phyloP scores from a whole-genome alignment of 2,797 vertebrate species.

The Myripristis jacobus region DNA sequence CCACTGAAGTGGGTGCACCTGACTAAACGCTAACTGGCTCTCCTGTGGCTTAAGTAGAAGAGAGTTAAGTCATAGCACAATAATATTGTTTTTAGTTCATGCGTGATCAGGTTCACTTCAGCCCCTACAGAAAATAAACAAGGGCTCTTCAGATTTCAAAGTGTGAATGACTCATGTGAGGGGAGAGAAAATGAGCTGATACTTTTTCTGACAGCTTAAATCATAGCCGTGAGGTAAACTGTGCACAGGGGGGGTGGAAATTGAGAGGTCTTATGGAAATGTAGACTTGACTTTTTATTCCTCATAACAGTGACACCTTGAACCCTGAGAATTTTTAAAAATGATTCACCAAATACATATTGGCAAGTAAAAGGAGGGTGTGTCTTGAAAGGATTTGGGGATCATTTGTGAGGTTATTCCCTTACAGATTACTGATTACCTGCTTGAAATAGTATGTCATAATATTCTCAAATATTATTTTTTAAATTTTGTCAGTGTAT shows the following conservation, averaged over 20 bases:
- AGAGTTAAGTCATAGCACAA: slow-evolving; percentile 68
- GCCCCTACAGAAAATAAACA: slow-evolving; percentile 58
- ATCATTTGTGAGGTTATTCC: too few species aligned
- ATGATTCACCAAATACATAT: neutral
- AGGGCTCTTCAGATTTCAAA: slow-evolving; percentile 44
- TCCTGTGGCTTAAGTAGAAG: slow-evolving; percentile 47
- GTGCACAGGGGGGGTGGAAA: slow-evolving; percentile 16
- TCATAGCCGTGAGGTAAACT: slow-evolving; percentile 17
- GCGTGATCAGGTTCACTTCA: slow-evolving; percentile 60
- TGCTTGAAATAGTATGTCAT: too few species aligned
- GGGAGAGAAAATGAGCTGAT: slow-evolving; percentile 43
- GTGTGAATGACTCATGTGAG: slow-evolving; percentile 36
- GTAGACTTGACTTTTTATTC: neutral
- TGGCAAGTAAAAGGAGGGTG: neutral
- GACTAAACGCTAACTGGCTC: slow-evolving; percentile 68
- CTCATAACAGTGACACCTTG: too few species aligned
- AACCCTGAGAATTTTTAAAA: neutral
- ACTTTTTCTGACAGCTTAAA: slow-evolving; percentile 29
- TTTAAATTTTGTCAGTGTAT: too few species aligned
- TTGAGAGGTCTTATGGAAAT: neutral
- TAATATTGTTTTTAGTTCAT: slow-evolving; percentile 74
- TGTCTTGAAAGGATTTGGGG: too few species aligned
- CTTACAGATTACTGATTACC: too few species aligned
- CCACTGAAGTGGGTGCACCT: slow-evolving; percentile 64
- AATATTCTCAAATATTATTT: too few species aligned